Conservation (phyloP, 2,797 vertebrate species). For the Notoglanidium macrostoma region DNA sequence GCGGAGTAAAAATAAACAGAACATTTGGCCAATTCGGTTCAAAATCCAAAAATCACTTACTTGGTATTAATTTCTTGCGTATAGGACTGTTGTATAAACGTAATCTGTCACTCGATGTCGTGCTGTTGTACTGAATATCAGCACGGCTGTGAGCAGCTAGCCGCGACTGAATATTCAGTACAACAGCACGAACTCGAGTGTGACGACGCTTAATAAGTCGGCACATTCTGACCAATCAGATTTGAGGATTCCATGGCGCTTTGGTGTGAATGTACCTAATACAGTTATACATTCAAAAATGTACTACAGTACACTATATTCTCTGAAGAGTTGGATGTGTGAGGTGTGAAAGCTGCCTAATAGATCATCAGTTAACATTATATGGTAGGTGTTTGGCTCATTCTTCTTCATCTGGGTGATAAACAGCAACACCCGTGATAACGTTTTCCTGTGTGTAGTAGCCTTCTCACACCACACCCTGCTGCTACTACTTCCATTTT, state of each 20-base stretch:
- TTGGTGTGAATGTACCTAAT: background rate
- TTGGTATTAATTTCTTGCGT: too few species aligned
- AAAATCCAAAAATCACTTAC: too few species aligned
- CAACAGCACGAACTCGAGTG: too few species aligned
- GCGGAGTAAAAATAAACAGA: too few species aligned
- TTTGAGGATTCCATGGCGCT: background rate
- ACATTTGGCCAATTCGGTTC: too few species aligned
- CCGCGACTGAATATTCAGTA: too few species aligned
- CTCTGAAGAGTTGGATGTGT: background rate
- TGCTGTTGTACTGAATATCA: too few species aligned
- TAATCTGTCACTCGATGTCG: too few species aligned
- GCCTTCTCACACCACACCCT: background rate
- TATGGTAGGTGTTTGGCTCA: background rate
- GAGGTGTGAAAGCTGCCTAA: background rate
- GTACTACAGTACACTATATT: background rate
- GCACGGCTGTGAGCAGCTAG: too few species aligned
- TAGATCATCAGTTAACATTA: background rate
- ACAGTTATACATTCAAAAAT: background rate
- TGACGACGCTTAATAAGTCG: background rate
- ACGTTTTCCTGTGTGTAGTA: background rate
- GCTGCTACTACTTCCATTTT: background rate
- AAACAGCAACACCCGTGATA: background rate
- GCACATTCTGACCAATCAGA: background rate
- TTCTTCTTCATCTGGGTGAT: background rate
- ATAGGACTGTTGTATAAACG: too few species aligned